Percentiles rank a stretch among this genome's conserved stretches.
phyloP scores from a whole-genome alignment of 2,888 invertebrate species.

The Lasioglossum oenotherae region DNA sequence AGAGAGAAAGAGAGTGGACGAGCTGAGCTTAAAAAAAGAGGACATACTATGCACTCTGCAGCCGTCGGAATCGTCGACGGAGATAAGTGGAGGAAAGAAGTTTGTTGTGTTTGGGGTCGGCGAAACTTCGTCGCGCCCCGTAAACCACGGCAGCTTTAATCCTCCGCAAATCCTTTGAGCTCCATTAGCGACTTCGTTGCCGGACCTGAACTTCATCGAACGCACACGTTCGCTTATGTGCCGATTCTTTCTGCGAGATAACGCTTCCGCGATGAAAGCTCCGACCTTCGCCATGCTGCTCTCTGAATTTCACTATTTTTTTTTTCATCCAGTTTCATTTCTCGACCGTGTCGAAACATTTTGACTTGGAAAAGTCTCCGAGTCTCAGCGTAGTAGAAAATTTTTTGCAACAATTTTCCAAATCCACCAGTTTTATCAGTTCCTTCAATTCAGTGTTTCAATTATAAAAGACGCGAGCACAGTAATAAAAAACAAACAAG shows the following conservation, averaged over 20 bases:
- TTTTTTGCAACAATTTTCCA: too few species aligned
- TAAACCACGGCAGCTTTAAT: constrained; percentile 33
- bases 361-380: too few species aligned
- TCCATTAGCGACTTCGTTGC: constrained; percentile 59
- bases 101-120: constrained; percentile 21
- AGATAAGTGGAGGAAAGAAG: constrained; percentile 37
- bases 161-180: constrained; percentile 65
- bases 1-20: background rate
- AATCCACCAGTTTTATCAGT: background rate
- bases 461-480: too few species aligned
- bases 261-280: background rate
- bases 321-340: too few species aligned
- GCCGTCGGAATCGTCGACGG: background rate
- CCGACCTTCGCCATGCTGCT: background rate
- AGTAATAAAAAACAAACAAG: too few species aligned
- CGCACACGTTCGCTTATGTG: background rate
- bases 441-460: background rate
- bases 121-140: constrained; percentile 29
- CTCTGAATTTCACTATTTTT: background rate
- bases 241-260: background rate
- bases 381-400: too few species aligned
- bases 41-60: background rate
- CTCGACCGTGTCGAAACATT: too few species aligned
- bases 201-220: constrained; percentile 23
- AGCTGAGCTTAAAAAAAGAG: background rate